Percentiles rank a stretch among this genome's conserved stretches.
Conservation (phyloP, 2,113 vertebrate genomes). For the Archocentrus centrarchus region DNA sequence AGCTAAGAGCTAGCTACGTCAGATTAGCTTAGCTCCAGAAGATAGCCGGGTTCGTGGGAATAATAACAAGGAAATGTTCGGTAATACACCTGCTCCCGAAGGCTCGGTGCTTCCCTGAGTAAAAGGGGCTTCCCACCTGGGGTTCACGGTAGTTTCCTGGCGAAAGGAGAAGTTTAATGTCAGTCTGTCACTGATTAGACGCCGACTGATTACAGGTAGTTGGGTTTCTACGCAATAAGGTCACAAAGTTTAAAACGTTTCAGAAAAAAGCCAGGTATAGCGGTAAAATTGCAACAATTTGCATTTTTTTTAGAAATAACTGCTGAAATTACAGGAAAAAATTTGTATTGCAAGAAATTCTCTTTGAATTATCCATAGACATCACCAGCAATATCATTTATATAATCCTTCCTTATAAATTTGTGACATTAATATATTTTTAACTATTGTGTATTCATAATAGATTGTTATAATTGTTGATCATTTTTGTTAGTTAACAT, state of each 20-base stretch:
- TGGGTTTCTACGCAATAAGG: not conserved
- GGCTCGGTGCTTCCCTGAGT: not conserved
- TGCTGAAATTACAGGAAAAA: not conserved
- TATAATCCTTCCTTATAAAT: too few species aligned
- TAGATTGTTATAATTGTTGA: not conserved
- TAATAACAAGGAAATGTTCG: not conserved
- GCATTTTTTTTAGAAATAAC: not conserved
- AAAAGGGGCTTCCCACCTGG: not conserved
- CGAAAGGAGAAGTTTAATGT: not conserved
- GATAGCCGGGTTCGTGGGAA: slow-evolving; percentile 8
- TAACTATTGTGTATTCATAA: not conserved
- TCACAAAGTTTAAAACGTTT: not conserved
- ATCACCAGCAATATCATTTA: not conserved
- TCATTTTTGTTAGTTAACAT: too few species aligned
- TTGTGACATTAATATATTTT: too few species aligned
- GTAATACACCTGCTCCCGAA: slow-evolving; percentile 18
- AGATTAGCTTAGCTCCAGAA: slow-evolving; percentile 21
- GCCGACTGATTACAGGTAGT: not conserved
- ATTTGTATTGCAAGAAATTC: accelerated
- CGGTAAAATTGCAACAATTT: not conserved
- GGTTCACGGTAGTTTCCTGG: not conserved
- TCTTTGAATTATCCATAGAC: not conserved
- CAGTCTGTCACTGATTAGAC: not conserved
- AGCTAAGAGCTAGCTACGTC: not conserved
- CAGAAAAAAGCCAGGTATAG: too few species aligned